phyloP scores from a whole-genome alignment of 2,888 invertebrate species.

The Cactoblastis cactorum region DNA sequence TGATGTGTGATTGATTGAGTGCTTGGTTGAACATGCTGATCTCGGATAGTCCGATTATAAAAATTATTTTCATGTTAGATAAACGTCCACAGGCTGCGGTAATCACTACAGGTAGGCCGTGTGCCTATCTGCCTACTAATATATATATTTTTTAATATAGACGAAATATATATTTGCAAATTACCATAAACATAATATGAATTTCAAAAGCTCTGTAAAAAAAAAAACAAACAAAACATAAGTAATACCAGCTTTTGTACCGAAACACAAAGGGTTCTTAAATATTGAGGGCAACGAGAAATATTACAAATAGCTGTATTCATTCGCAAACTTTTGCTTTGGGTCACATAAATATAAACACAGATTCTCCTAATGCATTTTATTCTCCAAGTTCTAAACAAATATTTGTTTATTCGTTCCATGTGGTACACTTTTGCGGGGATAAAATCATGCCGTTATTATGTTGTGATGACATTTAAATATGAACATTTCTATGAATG shows the following conservation, averaged over 20 bases:
- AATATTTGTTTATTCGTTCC: conserved; percentile 1
- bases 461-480: too few species aligned
- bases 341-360: conserved; percentile 7
- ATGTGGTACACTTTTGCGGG: neutral
- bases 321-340: conserved; percentile 6
- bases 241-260: neutral
- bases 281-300: conserved; percentile 7
- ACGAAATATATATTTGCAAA: too few species aligned
- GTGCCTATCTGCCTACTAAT: too few species aligned
- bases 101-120: too few species aligned
- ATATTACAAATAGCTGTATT: conserved; percentile 11
- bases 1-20: too few species aligned
- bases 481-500: too few species aligned
- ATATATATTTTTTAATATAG: too few species aligned
- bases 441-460: too few species aligned
- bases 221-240: neutral
- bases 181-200: conserved; percentile 1
- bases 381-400: neutral
- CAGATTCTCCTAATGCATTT: neutral
- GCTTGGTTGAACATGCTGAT: too few species aligned
- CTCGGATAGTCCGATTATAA: too few species aligned
- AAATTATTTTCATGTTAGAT: too few species aligned
- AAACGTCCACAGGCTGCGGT: too few species aligned
- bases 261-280: conserved; percentile 10
- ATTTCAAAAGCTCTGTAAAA: neutral